Base-by-base conservation (phyloP, 1,140 invertebrate genomes). In the Trissolcus basalis region DNA sequence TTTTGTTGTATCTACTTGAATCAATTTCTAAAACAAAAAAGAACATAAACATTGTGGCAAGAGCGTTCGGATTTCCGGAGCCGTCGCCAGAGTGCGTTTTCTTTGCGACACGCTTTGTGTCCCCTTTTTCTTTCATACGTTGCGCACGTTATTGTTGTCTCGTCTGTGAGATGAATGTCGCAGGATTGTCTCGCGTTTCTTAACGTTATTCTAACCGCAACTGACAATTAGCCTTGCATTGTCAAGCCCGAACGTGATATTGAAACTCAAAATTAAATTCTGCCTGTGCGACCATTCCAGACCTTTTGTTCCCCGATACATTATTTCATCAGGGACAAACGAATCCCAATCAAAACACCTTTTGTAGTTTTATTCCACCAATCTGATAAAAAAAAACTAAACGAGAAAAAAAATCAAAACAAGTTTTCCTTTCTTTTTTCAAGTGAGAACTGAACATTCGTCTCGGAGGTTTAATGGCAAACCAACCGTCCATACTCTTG, bases 121-220 rank as follows among this genome's bases (percentile, higher is more conserved):
- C 32, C 36, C 33, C 55, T 8, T 64, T 71, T 58, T 49, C 50
- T 45, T 58, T 13, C 54, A 39, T 32, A 58, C 68, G 51, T 39
- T 15, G 11, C 12, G 10, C 49, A 13, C 35, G 44, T 70, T 59
- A 71, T 73, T 73, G 61, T 67, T 60, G 49, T 67, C 61, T 73
- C 54, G 55, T 12, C n/a, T 61, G 61, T 48, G 27, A 67, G 70
- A 67, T 67, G 56, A 73, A 67, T 73, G 61, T 59, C 41, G 47
- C 13, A 59, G 63, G 8, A 67, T 73, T 73, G 50, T 61, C 49
- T 73, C 55, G 61, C 71, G 27, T 74, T 74, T 67, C 71, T 68
- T 56, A 67, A 51, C 49, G 67, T 56, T 49, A 58, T 55, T 60
- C 56, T 44, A 61, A 68, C 69, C 47, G 16, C 59, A 39, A 32